Conservation (phyloP, 2,888 invertebrate species). For the Plagodis pulveraria region DNA sequence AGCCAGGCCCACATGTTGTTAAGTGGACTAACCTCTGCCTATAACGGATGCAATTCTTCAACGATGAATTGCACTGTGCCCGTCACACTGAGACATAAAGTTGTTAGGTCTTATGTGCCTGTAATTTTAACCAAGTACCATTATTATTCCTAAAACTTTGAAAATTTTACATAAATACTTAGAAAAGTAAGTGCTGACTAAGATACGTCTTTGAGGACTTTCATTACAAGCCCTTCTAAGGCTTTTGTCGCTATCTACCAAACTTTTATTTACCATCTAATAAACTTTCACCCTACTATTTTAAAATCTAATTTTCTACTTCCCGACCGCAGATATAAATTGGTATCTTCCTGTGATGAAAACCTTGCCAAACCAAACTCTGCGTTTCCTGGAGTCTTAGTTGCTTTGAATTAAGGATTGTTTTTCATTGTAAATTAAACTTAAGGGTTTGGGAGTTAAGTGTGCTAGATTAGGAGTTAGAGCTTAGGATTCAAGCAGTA, state of each 20-base stretch:
- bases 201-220: conserved; percentile 13
- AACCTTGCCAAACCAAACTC: conserved; percentile 9
- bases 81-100: no score
- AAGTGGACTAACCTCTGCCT: no score
- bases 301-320: background rate
- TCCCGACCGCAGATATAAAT: background rate
- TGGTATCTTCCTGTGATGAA: conserved; percentile 16
- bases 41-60: no score
- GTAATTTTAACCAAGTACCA: no score
- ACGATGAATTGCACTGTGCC: no score
- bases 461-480: conserved; percentile 30
- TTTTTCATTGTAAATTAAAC: conserved; percentile 10
- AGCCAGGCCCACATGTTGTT: no score
- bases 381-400: conserved; percentile 1
- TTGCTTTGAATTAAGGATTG: background rate
- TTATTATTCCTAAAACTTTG: no score
- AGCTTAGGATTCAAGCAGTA: conserved; percentile 23
- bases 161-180: conserved; percentile 12
- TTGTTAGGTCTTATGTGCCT: no score
- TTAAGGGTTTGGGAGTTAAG: background rate
- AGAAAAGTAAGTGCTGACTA: conserved; percentile 2
- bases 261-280: background rate
- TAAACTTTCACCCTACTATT: background rate
- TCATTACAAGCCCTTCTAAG: conserved; percentile 12
- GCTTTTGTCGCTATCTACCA: conserved; percentile 13